Conservation (phyloP, 2,797 vertebrate species). For the Garrulus glandarius region DNA sequence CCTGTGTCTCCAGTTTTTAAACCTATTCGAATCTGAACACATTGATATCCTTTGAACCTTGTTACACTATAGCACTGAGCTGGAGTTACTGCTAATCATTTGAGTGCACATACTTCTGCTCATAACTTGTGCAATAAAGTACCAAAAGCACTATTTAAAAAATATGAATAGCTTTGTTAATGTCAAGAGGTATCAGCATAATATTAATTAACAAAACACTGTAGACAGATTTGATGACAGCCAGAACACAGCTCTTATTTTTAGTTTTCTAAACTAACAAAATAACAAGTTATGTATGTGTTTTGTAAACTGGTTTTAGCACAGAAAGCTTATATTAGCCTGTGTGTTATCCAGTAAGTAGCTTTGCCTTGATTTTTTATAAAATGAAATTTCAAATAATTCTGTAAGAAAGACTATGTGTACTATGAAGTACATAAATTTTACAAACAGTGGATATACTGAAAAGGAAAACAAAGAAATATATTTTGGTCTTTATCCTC, state of each 20-base stretch:
- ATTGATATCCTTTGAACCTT: neutral
- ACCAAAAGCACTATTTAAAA: neutral
- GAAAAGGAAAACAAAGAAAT: neutral
- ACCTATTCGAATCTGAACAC: neutral
- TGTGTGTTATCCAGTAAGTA: neutral
- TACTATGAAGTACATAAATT: neutral
- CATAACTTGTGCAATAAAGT: neutral
- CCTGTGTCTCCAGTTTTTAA: neutral
- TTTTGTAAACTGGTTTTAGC: neutral
- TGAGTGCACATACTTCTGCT: neutral
- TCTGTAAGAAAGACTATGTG: neutral
- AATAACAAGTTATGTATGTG: neutral
- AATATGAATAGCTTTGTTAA: neutral
- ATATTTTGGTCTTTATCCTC: neutral
- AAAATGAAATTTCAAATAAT: neutral
- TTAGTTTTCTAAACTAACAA: conserved; percentile 29
- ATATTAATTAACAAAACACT: neutral
- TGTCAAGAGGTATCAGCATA: neutral
- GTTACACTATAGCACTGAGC: neutral
- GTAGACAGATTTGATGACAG: neutral
- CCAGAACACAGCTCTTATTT: neutral
- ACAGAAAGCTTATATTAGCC: neutral
- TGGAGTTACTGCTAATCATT: neutral
- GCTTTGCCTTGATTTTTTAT: neutral
- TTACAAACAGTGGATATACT: neutral